Evolutionary conservation across 2,113 vertebrate species (phyloP), one percentile per base, ranked within the genome.

Genomic region (Lagenorhynchus albirostris): DNA sequence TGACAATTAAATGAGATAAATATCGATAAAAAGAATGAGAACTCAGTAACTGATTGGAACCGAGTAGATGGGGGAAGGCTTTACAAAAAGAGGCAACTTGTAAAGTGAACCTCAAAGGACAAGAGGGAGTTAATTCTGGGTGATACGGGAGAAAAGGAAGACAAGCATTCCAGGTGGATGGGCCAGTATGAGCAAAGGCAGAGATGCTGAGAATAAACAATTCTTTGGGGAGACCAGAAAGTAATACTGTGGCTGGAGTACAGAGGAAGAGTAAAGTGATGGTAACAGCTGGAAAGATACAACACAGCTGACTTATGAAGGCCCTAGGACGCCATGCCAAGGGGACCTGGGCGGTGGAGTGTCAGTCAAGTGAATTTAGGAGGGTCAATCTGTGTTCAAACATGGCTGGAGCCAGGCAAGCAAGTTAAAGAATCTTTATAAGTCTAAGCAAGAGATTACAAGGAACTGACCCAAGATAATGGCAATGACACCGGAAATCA

Each of bases 11-110:
- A 44, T 70, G 17, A n/a, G 50, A 91, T 58, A 47, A 58, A 70
- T 53, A 60, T 80, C 36, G 53, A n/a, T 80, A 63, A 80, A 60
- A 85, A 74, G 38, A 80, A 95, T 62, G 80, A 44, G 18, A 87
- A 41, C 14, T 79, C 31, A 87, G 63, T 31, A 41, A 44, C 6
- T 33, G 70, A 76, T 1, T 60, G n/a, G 85, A 83, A 93, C 38
- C 5, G 11, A 84, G 25, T 53, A 71, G 70, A 47, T 1, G 2
- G 9, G 6, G 17, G 9, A 79, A 90, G 9, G 20, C 14, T 67
- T 67, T 31, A 53, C 6, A 11, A 25, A 21, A 60, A 8, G 55
- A 83, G 23, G 31, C 3, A 36, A 71, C 14, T 38, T 38, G 41
- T 62, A 38, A 62, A 73, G 6, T 53, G 21, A 86, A 77, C 33